A percentile compares a stretch with the other conserved stretches of the same genome.
phyloP scores from a whole-genome alignment of 2,888 invertebrate genomes.

The Drosophila emarginata region DNA sequence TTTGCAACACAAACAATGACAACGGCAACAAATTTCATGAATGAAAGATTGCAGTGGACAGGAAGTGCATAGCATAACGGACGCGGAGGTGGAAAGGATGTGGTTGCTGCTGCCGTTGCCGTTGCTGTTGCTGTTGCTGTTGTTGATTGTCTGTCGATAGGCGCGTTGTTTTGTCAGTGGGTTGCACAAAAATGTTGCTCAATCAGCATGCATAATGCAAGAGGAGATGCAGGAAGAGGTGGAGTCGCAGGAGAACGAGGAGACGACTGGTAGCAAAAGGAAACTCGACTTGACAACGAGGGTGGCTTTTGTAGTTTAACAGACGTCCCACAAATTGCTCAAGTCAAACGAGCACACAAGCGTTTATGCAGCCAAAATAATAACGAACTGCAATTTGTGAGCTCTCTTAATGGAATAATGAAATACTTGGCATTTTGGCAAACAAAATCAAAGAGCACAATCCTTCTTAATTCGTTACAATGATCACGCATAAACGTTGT shows the following conservation, averaged over 20 bases:
- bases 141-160: constrained; percentile 63
- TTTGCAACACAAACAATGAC: constrained; percentile 80
- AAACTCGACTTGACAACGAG: constrained; percentile 52
- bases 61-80: constrained; percentile 76
- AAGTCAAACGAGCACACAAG: constrained; percentile 4
- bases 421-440: background rate
- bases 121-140: constrained; percentile 32
- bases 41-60: constrained; percentile 74
- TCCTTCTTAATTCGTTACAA: background rate
- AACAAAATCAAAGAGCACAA: background rate
- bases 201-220: constrained; percentile 75
- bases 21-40: constrained; percentile 78
- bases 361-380: constrained; percentile 32
- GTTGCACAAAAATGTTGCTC: constrained; percentile 78
- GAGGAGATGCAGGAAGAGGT: constrained; percentile 40
- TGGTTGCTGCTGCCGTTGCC: constrained; percentile 58
- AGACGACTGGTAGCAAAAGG: constrained; percentile 16
- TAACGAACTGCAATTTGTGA: background rate
- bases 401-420: background rate
- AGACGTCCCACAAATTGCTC: constrained; percentile 45
- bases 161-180: constrained; percentile 77
- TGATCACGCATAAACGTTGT: constrained; percentile 1
- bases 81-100: constrained; percentile 78
- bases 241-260: constrained; percentile 32
- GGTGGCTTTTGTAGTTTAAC: constrained; percentile 69